Evolutionary conservation across 2,888 invertebrate species (phyloP).

Genomic region (Phalangium opilio): DNA sequence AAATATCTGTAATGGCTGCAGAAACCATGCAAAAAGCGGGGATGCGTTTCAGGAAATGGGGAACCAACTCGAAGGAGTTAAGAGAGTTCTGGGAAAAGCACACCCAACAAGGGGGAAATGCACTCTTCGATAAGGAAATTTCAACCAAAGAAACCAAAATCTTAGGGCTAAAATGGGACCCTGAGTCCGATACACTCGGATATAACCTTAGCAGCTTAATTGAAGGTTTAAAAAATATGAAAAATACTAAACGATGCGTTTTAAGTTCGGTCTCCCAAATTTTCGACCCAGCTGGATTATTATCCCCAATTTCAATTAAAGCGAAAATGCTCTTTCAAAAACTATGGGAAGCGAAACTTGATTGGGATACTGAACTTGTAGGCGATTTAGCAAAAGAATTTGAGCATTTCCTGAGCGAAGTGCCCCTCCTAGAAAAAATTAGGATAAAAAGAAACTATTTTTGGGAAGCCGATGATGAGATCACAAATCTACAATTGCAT

Average conservation of each 20-base stretch:
- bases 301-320: background rate
- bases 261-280: slow-evolving; percentile 1
- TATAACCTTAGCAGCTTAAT: too few species aligned
- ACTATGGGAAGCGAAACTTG: background rate
- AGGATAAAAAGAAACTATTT: background rate
- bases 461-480: too few species aligned
- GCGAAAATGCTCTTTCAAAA: background rate
- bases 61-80: background rate
- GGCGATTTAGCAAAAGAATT: background rate
- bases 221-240: background rate
- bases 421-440: background rate
- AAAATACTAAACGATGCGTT: background rate
- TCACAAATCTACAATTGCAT: too few species aligned
- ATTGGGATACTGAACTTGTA: background rate
- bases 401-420: background rate
- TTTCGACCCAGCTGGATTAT: background rate
- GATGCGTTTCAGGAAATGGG: slow-evolving; percentile 3
- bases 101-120: too few species aligned
- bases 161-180: too few species aligned
- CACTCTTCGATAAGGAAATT: too few species aligned
- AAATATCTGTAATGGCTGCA: background rate
- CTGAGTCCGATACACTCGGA: too few species aligned
- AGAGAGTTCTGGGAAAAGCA: background rate
- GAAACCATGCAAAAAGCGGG: background rate
- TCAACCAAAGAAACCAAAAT: too few species aligned